Evolutionary conservation across 2,888 invertebrate genomes (phyloP).

Genomic region (Omphaloscelis lunosa): DNA sequence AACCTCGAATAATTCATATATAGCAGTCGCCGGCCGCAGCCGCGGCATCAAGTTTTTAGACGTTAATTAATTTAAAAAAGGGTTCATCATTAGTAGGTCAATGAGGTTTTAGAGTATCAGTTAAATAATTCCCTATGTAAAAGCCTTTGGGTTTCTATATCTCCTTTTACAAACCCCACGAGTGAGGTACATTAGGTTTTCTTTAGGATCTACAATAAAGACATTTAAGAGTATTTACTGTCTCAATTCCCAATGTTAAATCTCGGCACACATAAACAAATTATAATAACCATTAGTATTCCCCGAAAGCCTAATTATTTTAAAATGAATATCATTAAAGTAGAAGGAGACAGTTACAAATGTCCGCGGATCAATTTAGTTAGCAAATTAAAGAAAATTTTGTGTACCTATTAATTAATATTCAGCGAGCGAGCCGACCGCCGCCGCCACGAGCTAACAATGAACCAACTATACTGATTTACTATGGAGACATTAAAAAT

Average conservation of each 20-base stretch:
- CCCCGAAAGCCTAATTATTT: slow-evolving; percentile 36
- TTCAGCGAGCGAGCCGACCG: slow-evolving; percentile 31
- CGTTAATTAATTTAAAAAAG: no score
- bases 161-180: neutral
- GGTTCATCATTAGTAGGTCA: neutral
- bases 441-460: slow-evolving; percentile 18
- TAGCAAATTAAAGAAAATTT: slow-evolving; percentile 55
- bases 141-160: neutral
- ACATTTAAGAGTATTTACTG: neutral
- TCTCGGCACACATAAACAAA: slow-evolving; percentile 23
- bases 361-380: slow-evolving; percentile 41
- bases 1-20: no score
- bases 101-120: neutral
- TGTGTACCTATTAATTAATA: slow-evolving; percentile 54
- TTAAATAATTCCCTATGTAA: no score
- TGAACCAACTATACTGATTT: slow-evolving; percentile 24
- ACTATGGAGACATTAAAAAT: slow-evolving; percentile 7
- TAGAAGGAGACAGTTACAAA: slow-evolving; percentile 46
- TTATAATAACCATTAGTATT: slow-evolving; percentile 10
- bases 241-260: neutral
- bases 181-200: neutral
- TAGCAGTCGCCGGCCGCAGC: neutral
- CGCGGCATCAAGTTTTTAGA: no score
- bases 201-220: neutral
- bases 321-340: slow-evolving; percentile 40